These are phyloP conservation scores for Platycnemis pennipes DNA, from an alignment of 2,888 invertebrate genomes.

Conservation along the genomic window DNA sequence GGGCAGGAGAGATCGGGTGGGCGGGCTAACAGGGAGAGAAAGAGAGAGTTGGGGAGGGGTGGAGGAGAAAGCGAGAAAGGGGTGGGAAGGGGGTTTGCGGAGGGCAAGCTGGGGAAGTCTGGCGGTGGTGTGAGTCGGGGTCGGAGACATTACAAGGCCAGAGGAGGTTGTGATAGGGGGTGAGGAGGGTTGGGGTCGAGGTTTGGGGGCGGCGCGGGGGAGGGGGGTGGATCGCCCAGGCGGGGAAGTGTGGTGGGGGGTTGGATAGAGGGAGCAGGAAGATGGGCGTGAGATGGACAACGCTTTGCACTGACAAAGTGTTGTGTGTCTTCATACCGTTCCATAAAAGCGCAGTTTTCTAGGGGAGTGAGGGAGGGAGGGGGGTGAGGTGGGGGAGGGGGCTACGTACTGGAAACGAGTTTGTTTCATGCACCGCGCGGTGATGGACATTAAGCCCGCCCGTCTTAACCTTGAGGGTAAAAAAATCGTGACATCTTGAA, in stretches of 20 bases:
- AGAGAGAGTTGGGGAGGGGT: neutral
- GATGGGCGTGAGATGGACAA: conserved; percentile 53
- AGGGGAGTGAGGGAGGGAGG: neutral
- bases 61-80: neutral
- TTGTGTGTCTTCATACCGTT: neutral
- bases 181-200: neutral
- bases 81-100: neutral
- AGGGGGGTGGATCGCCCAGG: neutral
- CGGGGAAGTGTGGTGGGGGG: neutral
- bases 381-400: neutral
- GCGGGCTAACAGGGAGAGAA: neutral
- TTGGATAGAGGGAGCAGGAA: neutral
- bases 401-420: neutral
- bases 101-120: neutral
- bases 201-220: conserved; percentile 2
- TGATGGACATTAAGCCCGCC: conserved; percentile 33
- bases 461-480: conserved; percentile 24
- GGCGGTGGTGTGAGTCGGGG: neutral
- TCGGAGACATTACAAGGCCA: conserved; percentile 34
- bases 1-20: no score
- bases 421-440: conserved; percentile 32
- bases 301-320: conserved; percentile 40
- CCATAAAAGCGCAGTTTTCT: neutral
- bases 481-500: conserved; percentile 38
- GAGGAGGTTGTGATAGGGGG: conserved; percentile 2